A percentile compares a stretch with the other conserved stretches of the same genome.
Conservation (phyloP, 2,113 vertebrate genomes). For the Myrmecobius fasciatus region DNA sequence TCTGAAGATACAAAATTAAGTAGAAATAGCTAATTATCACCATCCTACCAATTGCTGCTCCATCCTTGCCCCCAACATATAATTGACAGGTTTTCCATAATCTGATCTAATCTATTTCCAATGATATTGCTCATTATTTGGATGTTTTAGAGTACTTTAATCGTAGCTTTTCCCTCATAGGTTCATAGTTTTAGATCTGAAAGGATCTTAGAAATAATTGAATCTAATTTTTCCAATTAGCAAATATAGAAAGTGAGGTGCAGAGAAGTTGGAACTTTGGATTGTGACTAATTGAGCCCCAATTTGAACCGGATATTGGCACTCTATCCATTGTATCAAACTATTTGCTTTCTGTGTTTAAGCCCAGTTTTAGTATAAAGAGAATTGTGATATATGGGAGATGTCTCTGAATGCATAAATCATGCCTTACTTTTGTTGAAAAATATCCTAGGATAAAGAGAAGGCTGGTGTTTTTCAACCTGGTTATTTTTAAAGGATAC, state of each 20-base stretch:
- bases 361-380: not conserved
- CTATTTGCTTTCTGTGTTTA: not conserved
- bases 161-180: not conserved
- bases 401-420: not conserved
- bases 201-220: not conserved
- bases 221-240: not conserved
- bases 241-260: not conserved
- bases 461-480: conserved; percentile 23
- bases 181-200: not conserved
- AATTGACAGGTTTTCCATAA: not conserved
- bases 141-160: not conserved
- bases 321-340: not conserved
- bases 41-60: not conserved
- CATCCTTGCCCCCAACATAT: not conserved
- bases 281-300: not conserved
- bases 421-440: not conserved
- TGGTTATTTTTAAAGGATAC: conserved; percentile 38
- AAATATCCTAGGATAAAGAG: not conserved
- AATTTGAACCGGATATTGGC: not conserved
- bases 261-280: not conserved
- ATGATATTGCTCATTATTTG: not conserved
- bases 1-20: not conserved
- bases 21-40: not conserved
- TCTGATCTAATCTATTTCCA: not conserved
- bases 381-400: not conserved